Conservation (phyloP, 2,888 invertebrate genomes). For the Caenorhabditis sulstoni region DNA sequence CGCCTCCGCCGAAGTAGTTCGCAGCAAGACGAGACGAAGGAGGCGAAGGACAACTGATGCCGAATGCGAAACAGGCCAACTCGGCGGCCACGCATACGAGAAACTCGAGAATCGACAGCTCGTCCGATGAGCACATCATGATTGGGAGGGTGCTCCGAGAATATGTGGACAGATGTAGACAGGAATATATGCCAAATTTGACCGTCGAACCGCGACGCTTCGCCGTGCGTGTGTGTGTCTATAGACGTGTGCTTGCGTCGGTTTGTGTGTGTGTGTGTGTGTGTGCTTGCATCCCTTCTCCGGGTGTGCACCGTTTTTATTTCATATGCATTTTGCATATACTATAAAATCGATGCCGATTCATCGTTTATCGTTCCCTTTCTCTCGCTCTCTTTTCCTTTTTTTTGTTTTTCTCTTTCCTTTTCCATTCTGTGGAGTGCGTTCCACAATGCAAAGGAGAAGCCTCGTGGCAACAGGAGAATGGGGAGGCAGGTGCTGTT, state of each 20-base stretch:
- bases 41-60: constrained; percentile 18
- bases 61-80: constrained; percentile 52
- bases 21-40: neutral
- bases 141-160: neutral
- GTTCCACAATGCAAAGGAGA: too few relatives aligned
- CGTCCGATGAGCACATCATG: constrained; percentile 15
- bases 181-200: neutral
- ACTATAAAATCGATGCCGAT: constrained; percentile 3
- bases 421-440: neutral
- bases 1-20: constrained; percentile 21
- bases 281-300: neutral
- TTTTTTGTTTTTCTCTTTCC: neutral
- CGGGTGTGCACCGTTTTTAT: neutral
- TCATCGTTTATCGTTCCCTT: neutral
- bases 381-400: neutral
- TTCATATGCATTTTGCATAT: constrained; percentile 4
- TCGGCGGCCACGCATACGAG: constrained; percentile 23
- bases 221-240: neutral
- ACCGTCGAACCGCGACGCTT: neutral
- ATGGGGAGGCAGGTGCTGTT: neutral
- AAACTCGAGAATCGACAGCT: constrained; percentile 5
- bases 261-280: neutral
- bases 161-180: neutral
- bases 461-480: neutral
- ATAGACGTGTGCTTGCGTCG: neutral